Evolutionary conservation across 2,113 vertebrate species (phyloP).

Genomic region (Bubo bubo): DNA sequence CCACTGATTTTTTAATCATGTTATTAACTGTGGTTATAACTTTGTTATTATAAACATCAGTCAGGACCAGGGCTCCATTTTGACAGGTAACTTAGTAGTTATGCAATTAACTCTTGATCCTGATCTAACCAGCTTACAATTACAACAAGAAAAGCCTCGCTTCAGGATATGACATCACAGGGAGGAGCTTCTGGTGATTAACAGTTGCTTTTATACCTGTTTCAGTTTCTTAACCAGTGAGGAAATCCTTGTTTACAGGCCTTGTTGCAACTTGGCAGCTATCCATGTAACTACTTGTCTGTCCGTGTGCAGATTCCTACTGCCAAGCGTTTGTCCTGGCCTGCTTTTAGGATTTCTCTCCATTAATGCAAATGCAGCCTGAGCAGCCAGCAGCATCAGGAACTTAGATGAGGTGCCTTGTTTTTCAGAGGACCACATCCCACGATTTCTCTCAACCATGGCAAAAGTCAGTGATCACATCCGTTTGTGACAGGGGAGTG

Average conservation of each 20-base stretch:
- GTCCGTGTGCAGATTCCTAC: not conserved
- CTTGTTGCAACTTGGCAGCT: not conserved
- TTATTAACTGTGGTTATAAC: not conserved
- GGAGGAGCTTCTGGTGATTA: conserved; percentile 32
- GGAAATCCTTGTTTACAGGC: conserved; percentile 36
- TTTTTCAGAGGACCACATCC: fast-evolving
- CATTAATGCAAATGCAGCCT: not conserved
- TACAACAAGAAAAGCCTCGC: not conserved
- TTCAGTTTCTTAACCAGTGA: conserved; percentile 33
- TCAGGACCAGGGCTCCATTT: not conserved
- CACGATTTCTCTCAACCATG: not conserved
- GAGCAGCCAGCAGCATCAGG: not conserved
- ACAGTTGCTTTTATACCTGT: not conserved
- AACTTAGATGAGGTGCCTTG: not conserved
- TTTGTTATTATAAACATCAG: not conserved
- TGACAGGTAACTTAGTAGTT: not conserved
- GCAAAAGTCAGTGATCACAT: not conserved
- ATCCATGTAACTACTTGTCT: not conserved
- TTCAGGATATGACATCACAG: conserved; percentile 24
- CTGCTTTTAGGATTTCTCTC: not conserved
- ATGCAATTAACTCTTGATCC: not conserved
- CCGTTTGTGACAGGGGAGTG: not conserved
- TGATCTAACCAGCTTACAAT: not conserved
- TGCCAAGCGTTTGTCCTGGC: not conserved
- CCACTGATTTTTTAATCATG: not conserved